Evolutionary conservation across 2,888 invertebrate genomes (phyloP).

Genomic region (Aphrophora alni): DNA sequence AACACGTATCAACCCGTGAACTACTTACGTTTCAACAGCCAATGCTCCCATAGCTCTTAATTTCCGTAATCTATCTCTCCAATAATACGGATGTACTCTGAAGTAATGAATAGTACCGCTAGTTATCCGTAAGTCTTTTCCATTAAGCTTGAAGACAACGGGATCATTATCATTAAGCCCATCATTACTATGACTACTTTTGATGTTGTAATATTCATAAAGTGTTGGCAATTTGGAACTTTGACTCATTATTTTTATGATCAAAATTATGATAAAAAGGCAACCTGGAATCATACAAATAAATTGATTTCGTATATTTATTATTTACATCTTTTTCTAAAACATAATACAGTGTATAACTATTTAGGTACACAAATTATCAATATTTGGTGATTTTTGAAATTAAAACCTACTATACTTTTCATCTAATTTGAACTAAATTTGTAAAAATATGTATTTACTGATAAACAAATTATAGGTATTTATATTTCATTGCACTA

Average conservation of each 20-base stretch:
- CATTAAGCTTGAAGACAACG: constrained; percentile 54
- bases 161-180: constrained; percentile 22
- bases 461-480: too few relatives aligned
- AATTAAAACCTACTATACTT: too few relatives aligned
- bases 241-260: not conserved
- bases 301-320: too few relatives aligned
- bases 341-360: too few relatives aligned
- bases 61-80: constrained; percentile 61
- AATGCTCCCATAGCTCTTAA: constrained; percentile 62
- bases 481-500: too few relatives aligned
- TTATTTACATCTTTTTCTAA: too few relatives aligned
- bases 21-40: constrained; percentile 60
- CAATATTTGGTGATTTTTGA: too few relatives aligned
- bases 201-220: constrained; percentile 30
- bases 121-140: constrained; percentile 54
- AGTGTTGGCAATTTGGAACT: not conserved
- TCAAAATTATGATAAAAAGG: not conserved
- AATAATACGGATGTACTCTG: constrained; percentile 60
- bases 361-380: too few relatives aligned
- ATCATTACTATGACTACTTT: not conserved
- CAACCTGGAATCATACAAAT: not conserved
- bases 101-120: constrained; percentile 63
- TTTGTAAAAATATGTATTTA: too few relatives aligned
- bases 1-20: too few relatives aligned
- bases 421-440: too few relatives aligned